A percentile compares a stretch with the other conserved stretches of the same genome.
Evolutionary conservation across 2,888 invertebrate genomes (phyloP).

Genomic region (Leptinotarsa juncta): DNA sequence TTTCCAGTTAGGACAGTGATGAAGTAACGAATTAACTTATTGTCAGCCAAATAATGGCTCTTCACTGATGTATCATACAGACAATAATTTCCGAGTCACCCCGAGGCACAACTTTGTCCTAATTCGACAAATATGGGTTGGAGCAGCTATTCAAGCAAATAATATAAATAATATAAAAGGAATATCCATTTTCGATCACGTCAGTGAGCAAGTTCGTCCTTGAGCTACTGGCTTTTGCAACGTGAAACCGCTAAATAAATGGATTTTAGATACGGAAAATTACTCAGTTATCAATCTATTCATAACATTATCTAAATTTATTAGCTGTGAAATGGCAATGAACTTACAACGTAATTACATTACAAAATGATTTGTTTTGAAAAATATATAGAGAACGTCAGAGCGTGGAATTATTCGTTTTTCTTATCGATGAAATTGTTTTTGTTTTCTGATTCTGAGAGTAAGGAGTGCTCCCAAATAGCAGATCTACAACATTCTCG

Average conservation of each 20-base stretch:
- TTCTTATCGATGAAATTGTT: no score
- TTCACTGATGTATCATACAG: background rate
- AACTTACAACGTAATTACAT: slow-evolving; percentile 2
- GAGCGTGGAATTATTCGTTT: no score
- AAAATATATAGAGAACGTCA: no score
- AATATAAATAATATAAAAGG: background rate
- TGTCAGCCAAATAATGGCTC: background rate
- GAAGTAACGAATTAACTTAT: no score
- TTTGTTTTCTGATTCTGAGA: no score
- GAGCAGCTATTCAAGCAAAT: background rate
- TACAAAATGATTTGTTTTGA: background rate
- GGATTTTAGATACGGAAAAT: background rate
- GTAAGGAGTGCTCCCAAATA: no score
- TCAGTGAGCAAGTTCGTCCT: background rate
- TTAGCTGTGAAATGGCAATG: background rate
- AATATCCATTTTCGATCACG: slow-evolving; percentile 1
- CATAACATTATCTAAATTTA: background rate
- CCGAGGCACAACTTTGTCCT: background rate
- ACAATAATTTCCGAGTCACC: slow-evolving; percentile 4
- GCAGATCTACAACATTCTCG: no score
- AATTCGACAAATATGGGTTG: slow-evolving; percentile 26
- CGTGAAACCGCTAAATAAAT: background rate
- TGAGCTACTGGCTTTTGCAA: slow-evolving; percentile 11
- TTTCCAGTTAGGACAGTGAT: no score
- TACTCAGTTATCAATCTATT: background rate